phyloP scores from a whole-genome alignment of 2,797 vertebrate species.

The Gallinago nigripennis region DNA sequence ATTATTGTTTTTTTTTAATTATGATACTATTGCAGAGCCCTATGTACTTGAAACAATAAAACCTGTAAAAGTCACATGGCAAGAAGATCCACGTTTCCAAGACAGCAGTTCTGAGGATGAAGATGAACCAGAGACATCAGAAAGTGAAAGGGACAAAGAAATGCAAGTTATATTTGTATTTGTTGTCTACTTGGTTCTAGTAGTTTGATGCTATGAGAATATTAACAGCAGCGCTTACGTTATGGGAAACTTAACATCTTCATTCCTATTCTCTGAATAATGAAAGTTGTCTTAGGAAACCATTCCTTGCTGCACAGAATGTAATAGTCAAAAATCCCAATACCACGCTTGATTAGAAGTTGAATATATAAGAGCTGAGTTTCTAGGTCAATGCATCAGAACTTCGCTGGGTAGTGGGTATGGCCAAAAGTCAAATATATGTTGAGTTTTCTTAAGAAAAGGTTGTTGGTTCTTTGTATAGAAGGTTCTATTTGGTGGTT shows the following conservation, averaged over 20 bases:
- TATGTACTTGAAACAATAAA: slow-evolving; percentile 81
- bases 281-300: neutral
- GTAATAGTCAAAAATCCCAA: neutral
- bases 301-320: neutral
- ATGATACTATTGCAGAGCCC: slow-evolving; percentile 67
- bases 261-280: neutral
- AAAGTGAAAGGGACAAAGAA: slow-evolving; percentile 32
- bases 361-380: neutral
- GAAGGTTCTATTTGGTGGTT: neutral
- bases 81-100: slow-evolving; percentile 84
- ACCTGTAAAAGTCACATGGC: slow-evolving; percentile 81
- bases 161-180: slow-evolving; percentile 47
- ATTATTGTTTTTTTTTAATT: neutral
- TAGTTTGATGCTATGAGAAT: neutral
- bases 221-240: neutral
- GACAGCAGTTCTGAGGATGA: slow-evolving; percentile 91
- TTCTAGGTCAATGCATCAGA: neutral
- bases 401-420: neutral
- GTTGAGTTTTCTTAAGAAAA: neutral
- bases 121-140: slow-evolving; percentile 69
- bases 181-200: neutral
- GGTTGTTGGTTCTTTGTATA: neutral
- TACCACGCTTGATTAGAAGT: neutral
- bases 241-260: neutral
- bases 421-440: neutral